Evolutionary conservation across 2,888 invertebrate species (phyloP), one percentile per base, ranked within the genome.

Genomic region (Sialis fuliginosa): DNA sequence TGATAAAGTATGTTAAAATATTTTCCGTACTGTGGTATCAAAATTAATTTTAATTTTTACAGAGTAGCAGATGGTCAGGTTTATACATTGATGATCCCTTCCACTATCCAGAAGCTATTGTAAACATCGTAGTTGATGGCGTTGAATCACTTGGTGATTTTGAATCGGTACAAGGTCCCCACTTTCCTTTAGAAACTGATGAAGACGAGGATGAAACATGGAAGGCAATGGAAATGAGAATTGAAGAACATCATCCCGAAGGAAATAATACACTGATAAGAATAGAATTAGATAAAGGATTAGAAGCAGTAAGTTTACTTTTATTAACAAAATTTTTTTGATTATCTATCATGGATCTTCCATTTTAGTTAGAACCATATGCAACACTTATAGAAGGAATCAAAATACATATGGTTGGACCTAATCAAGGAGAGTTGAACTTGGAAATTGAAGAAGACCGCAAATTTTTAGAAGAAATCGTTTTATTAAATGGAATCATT

Each of bases 101-200:
- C 55, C 66, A 72, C 49, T 70, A 81, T 43, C 79, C 86, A n/a
- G 77, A 82, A 61, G 79, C 77, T 34, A 70, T 79, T 2, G 77
- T 85, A 10, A 74, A 74, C 37, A 66, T 87, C 8, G 74, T 75
- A 43, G 69, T 87, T 42, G 81, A 84, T 63, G 88, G 86, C 35
- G 66, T 81, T 2, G 62, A 70, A 13, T 68, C 65, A 52, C 66
- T 75, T 48, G 71, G 70, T 22, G 62, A 62, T 52, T 58, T 59
- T 55, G 34, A 10, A 13, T 45, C 37, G 9, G 30, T 34, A 13
- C 34, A 13, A 52, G 68, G 70, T 6, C 70, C 69, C 52, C 68
- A 62, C 50, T 82, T 66, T 56, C 72, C 77, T 1, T 54, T 83
- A 45, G 62, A 60, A 46, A 74, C 74, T 6, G 75, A 81, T 59